These are phyloP conservation scores for Phortica variegata DNA, from an alignment of 1,140 invertebrate species.

Conservation along the genomic window DNA sequence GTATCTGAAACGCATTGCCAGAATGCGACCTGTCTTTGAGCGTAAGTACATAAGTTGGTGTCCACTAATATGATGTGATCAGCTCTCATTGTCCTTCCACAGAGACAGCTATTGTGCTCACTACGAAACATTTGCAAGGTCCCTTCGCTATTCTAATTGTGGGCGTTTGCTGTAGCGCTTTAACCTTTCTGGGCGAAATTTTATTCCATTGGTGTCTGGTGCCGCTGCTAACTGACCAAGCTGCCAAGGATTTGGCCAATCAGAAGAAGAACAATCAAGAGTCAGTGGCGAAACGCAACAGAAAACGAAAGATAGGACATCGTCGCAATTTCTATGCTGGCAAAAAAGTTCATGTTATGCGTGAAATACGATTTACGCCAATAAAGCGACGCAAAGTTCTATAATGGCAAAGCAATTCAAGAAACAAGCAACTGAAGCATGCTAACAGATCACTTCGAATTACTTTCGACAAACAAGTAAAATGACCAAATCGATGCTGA, in stretches of 20 bases:
- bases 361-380: constrained; percentile 40
- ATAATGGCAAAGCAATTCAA: constrained; percentile 24
- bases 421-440: constrained; percentile 5
- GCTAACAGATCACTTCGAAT: constrained; percentile 22
- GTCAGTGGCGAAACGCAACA: not conserved
- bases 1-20: constrained; percentile 42
- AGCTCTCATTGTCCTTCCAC: too few species aligned
- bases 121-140: constrained; percentile 58
- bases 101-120: constrained; percentile 50
- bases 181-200: constrained; percentile 28
- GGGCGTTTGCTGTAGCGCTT: constrained; percentile 33
- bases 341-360: constrained; percentile 27
- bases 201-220: constrained; percentile 7
- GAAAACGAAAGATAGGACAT: not conserved
- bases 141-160: constrained; percentile 58
- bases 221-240: constrained; percentile 2
- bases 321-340: not conserved
- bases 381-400: constrained; percentile 43
- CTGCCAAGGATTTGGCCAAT: not conserved
- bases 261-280: too few species aligned
- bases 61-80: not conserved
- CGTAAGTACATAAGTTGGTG: too few species aligned
- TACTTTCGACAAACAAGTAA: too few species aligned
- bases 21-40: constrained; percentile 36
- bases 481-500: too few species aligned